Evolutionary conservation across 1,140 invertebrate species (phyloP).

Genomic region (Nebria ingens): DNA sequence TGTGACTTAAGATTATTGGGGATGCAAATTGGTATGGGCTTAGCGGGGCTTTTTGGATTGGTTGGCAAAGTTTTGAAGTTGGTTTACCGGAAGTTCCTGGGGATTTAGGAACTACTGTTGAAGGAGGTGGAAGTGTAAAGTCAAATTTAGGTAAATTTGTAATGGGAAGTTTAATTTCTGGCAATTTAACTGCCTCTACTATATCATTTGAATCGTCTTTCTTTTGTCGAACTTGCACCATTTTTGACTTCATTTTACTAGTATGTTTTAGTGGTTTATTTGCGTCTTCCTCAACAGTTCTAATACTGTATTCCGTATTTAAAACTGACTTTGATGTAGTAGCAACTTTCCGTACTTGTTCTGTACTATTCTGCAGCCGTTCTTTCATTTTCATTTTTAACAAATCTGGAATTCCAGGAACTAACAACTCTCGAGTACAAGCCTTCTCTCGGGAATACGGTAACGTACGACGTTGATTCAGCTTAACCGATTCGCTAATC

Average conservation of each 20-base stretch:
- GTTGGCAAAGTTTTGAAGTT: constrained; percentile 14
- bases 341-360: constrained; percentile 49
- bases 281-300: constrained; percentile 22
- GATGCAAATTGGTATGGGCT: constrained; percentile 27
- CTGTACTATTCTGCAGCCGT: constrained; percentile 49
- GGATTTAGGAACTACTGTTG: constrained; percentile 13
- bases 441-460: constrained; percentile 19
- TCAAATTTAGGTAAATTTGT: constrained; percentile 50
- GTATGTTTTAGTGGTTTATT: constrained; percentile 29
- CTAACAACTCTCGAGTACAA: constrained; percentile 39
- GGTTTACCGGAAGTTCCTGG: neutral
- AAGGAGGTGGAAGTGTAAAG: constrained; percentile 34
- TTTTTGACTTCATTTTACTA: constrained; percentile 38
- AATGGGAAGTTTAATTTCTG: constrained; percentile 48
- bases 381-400: constrained; percentile 46
- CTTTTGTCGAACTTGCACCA: constrained; percentile 28
- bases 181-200: constrained; percentile 43
- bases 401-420: constrained; percentile 47
- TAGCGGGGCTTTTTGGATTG: neutral
- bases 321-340: constrained; percentile 37
- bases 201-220: constrained; percentile 33
- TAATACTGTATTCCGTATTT: constrained; percentile 31
- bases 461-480: constrained; percentile 2
- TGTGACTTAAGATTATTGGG: constrained; percentile 27
- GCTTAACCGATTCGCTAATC: constrained; percentile 16